Percentiles rank a stretch among this genome's conserved stretches.
Evolutionary conservation across 2,888 invertebrate genomes (phyloP).

Genomic region (Euspilapteryx auroguttella): DNA sequence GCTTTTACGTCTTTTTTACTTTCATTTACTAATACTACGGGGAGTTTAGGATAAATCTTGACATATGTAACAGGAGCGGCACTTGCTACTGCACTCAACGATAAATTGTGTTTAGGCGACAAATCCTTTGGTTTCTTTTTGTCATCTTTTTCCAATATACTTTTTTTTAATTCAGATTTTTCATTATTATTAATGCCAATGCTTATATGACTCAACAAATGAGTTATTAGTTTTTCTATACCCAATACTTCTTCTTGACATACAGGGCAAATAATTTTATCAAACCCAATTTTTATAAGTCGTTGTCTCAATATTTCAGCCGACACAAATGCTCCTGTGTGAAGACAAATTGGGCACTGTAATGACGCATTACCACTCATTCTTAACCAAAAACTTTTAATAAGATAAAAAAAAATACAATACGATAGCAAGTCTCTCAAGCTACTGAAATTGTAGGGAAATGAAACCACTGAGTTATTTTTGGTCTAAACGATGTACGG

Average conservation of each 20-base stretch:
- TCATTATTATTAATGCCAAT: too few species aligned
- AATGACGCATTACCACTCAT: conserved; percentile 58
- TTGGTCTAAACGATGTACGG: conserved; percentile 28
- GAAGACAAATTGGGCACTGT: conserved; percentile 76
- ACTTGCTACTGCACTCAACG: conserved; percentile 13
- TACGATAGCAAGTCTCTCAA: conserved; percentile 4
- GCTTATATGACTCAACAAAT: too few species aligned
- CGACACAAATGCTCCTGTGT: conserved; percentile 69
- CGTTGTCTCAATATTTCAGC: conserved; percentile 71
- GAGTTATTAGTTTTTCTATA: conserved; percentile 81
- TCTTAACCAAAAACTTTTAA: too few species aligned
- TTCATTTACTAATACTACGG: conserved; percentile 24
- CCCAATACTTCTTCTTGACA: conserved; percentile 76
- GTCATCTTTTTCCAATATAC: too few species aligned
- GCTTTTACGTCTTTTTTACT: conserved; percentile 16
- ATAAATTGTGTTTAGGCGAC: conserved; percentile 48
- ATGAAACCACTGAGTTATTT: conserved; percentile 42
- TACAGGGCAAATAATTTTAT: conserved; percentile 74
- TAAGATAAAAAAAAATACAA: too few species aligned
- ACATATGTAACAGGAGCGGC: conserved; percentile 39
- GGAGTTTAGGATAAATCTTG: conserved; percentile 49
- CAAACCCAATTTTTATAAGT: conserved; percentile 74
- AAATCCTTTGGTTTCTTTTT: too few species aligned
- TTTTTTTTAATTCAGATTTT: too few species aligned
- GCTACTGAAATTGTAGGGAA: conserved; percentile 24